Evolutionary conservation across 1,140 invertebrate genomes (phyloP).

Genomic region (Zaprionus africanus): DNA sequence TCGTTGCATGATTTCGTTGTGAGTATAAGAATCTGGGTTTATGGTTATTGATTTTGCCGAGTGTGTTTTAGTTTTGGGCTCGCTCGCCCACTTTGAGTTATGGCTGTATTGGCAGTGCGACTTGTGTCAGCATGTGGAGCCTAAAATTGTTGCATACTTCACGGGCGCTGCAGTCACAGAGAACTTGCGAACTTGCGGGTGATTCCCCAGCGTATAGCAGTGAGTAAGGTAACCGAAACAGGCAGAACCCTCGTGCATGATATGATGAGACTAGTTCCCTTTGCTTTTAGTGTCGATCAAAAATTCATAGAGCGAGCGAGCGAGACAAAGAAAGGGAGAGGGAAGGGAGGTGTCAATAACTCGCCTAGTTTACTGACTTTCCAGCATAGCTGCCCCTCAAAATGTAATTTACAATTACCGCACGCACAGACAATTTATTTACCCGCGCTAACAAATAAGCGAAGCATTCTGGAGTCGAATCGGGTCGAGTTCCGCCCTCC

Average conservation of each 20-base stretch:
- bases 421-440: conserved; percentile 84
- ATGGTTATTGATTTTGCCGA: conserved; percentile 74
- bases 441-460: conserved; percentile 73
- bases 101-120: conserved; percentile 44
- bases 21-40: conserved; percentile 67
- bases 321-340: conserved; percentile 21
- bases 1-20: conserved; percentile 58
- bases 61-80: background rate
- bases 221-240: background rate
- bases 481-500: conserved; percentile 9
- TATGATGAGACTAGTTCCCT: conserved; percentile 1
- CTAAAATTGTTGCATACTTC: conserved; percentile 63
- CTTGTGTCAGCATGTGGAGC: conserved; percentile 60
- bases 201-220: background rate
- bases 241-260: conserved; percentile 9
- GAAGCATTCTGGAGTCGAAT: conserved; percentile 37
- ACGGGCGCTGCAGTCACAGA: conserved; percentile 15
- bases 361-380: conserved; percentile 53
- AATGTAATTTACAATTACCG: conserved; percentile 84
- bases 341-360: conserved; percentile 75
- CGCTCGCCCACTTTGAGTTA: conserved; percentile 62
- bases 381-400: conserved; percentile 4
- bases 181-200: conserved; percentile 23
- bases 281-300: conserved; percentile 55
- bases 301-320: conserved; percentile 63